Percentiles rank a stretch among this genome's conserved stretches.
These are phyloP conservation scores for Thamnophis elegans DNA, from an alignment of 2,797 vertebrate species.

Conservation along the genomic window DNA sequence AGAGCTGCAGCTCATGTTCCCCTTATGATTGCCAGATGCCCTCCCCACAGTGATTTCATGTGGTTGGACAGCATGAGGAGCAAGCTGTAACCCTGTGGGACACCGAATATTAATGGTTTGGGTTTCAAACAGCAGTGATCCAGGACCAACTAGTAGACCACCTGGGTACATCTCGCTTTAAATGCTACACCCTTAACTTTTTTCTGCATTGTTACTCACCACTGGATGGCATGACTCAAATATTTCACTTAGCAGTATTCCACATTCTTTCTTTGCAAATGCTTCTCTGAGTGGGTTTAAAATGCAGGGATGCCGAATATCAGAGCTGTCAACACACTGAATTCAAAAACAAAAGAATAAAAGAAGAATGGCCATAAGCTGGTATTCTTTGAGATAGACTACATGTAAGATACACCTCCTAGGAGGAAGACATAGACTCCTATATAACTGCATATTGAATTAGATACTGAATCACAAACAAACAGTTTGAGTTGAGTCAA, in stretches of 20 bases:
- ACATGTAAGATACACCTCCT: not conserved
- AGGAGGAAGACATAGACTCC: not conserved
- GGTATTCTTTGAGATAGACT: not conserved
- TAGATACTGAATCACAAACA: not conserved
- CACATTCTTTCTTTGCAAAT: slow-evolving; percentile 91
- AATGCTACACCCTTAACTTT: not conserved
- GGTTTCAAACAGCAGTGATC: not conserved
- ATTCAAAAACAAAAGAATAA: slow-evolving; percentile 29
- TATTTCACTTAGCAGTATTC: slow-evolving; percentile 85
- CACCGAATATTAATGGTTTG: not conserved
- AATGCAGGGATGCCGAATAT: slow-evolving; percentile 87
- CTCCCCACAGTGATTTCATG: not conserved
- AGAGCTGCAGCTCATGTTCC: not conserved
- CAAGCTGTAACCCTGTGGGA: not conserved
- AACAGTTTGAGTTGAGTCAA: not conserved
- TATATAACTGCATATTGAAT: not conserved
- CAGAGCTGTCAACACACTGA: slow-evolving; percentile 90
- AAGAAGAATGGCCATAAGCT: not conserved
- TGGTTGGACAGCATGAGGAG: not conserved
- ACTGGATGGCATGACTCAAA: slow-evolving; percentile 95
- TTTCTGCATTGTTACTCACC: slow-evolving; percentile 76
- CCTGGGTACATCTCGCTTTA: not conserved
- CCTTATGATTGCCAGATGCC: not conserved
- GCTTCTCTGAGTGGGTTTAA: slow-evolving; percentile 89
- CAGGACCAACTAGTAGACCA: not conserved